Evolutionary conservation across 2,113 vertebrate genomes (phyloP), one percentile per base, ranked within the genome.

Genomic region (Ondatra zibethicus): DNA sequence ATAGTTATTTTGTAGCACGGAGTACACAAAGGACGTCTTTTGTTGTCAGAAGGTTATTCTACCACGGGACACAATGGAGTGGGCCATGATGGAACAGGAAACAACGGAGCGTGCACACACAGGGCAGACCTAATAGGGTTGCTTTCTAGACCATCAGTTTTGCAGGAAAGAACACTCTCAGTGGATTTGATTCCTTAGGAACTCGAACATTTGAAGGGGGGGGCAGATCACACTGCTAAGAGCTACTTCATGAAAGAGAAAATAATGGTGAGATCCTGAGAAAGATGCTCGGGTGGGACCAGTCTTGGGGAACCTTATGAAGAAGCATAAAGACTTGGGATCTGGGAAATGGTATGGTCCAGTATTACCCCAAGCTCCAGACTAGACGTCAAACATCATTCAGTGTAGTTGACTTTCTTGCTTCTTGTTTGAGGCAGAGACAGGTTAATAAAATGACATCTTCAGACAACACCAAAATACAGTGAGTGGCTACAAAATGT

Each of bases 401-500:
- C 42, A 68, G 39, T 80, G 58, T 7, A 50, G 10, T 11, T 76
- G 47, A 39, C 63, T 92, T 92, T 76, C 70, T 93, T 82, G 66
- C 1, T 21, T 21, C 21, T 47, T 87, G 13, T 47, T 91, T 61
- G 89, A 89, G 65, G 21, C 50, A 58, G 45, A 82, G 47, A 68
- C 33, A 85, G 75, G 25, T 84, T 58, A 91, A 70, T 91, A 70
- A 31, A 95, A 77, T 77, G 70, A 23, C n/a, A 63, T 63, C 47
- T 52, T 72, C 36, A 87, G 27, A 36, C 2, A 42, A 93, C 36
- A 45, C 29, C 58, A n/a, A 95, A 85, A 61, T 82, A 23, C 14
- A 39, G 2, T 45, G 14, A 52, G 50, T 65, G 68, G 50, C 52
- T 92, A 47, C 4, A n/a, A n/a, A 33, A 4, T 70, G 80, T 90